These are phyloP conservation scores for Ceryle rudis DNA, from an alignment of 2,797 vertebrate species.

Conservation along the genomic window DNA sequence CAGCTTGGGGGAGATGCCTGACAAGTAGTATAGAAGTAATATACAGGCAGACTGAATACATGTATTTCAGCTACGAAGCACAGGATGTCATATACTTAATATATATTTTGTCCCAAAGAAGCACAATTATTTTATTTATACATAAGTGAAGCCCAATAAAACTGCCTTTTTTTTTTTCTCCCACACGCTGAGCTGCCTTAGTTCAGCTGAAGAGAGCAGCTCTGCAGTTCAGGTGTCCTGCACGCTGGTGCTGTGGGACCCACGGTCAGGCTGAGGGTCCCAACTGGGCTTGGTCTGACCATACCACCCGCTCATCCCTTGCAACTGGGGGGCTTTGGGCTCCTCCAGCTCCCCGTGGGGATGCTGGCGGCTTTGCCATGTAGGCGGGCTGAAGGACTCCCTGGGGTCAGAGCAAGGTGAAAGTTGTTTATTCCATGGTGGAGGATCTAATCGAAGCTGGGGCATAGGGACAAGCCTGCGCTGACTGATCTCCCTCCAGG, in stretches of 20 bases:
- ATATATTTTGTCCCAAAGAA: background rate
- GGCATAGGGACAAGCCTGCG: background rate
- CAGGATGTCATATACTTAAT: background rate
- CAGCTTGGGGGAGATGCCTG: conserved; percentile 11
- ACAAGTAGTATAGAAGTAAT: background rate
- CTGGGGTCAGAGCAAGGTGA: conserved; percentile 49
- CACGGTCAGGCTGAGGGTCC: fast-evolving
- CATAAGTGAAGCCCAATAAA: background rate
- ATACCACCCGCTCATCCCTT: fast-evolving
- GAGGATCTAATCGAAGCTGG: background rate
- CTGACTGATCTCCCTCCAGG: conserved; percentile 33
- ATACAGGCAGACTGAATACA: background rate
- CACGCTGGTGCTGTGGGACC: fast-evolving
- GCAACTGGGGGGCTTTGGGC: fast-evolving
- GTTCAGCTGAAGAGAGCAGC: background rate
- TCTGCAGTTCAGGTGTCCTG: fast-evolving
- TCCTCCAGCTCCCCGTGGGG: fast-evolving
- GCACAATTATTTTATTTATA: background rate
- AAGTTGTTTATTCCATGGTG: conserved; percentile 31
- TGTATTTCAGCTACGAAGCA: background rate
- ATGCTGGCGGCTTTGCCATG: background rate
- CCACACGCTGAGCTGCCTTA: fast-evolving
- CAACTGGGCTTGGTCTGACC: fast-evolving
- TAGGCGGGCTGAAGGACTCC: background rate
- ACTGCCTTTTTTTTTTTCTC: background rate